Percentiles rank a stretch among this genome's conserved stretches.
These are phyloP conservation scores for Malurus cyaneus DNA, from an alignment of 2,113 vertebrate genomes.

Conservation along the genomic window DNA sequence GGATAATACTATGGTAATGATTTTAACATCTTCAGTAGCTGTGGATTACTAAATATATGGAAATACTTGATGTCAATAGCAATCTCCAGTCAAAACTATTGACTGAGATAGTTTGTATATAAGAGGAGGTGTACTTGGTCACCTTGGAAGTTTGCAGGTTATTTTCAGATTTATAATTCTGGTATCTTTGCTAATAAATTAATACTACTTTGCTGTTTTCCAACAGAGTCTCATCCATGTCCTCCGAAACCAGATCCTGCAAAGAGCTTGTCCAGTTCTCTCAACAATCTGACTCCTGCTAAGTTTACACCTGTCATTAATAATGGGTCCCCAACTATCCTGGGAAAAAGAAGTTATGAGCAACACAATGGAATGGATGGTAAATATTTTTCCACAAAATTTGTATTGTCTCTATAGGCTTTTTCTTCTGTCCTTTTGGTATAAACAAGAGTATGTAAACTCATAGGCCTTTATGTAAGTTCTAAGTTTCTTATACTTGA, in stretches of 20 bases:
- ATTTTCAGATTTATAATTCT: not conserved
- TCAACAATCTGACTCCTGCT: constrained; percentile 86
- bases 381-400: constrained; percentile 66
- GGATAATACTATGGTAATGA: not conserved
- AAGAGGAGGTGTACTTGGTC: not conserved
- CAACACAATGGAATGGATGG: constrained; percentile 96
- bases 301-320: constrained; percentile 91
- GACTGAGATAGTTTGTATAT: not conserved
- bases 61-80: not conserved
- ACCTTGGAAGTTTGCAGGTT: not conserved
- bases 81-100: not conserved
- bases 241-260: constrained; percentile 84
- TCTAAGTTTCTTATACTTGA: not conserved
- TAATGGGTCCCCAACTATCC: constrained; percentile 95
- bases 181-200: not conserved
- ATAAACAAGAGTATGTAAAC: not conserved
- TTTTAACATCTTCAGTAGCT: not conserved
- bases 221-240: constrained; percentile 90
- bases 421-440: not conserved
- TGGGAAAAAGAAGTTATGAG: constrained; percentile 94
- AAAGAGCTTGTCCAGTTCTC: constrained; percentile 81
- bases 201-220: not conserved
- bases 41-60: not conserved
- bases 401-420: not conserved
- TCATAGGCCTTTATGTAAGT: not conserved